These are phyloP conservation scores for Orycteropus afer DNA, from an alignment of 2,113 vertebrate species.

Conservation along the genomic window DNA sequence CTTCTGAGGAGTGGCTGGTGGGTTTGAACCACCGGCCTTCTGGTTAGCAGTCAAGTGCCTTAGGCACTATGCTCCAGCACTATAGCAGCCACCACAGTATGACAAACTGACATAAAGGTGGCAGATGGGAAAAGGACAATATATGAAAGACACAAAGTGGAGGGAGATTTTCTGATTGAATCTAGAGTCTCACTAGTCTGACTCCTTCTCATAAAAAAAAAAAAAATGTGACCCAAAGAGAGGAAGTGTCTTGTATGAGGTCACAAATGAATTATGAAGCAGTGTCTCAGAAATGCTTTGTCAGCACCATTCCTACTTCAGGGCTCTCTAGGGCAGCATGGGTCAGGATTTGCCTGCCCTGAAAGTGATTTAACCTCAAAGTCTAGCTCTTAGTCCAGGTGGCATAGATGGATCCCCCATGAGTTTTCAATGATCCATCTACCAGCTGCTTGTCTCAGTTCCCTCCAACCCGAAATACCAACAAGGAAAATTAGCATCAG, in stretches of 20 bases:
- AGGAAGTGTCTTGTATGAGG: conserved; percentile 43
- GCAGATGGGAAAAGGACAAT: background rate
- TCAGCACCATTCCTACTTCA: background rate
- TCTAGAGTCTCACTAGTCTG: background rate
- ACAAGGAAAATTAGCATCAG: background rate
- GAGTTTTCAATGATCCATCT: conserved; percentile 8
- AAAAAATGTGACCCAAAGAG: conserved; percentile 45
- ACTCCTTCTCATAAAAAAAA: background rate
- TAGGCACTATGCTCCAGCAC: too few relatives aligned
- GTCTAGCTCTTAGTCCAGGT: background rate
- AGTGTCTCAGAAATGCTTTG: conserved; percentile 39
- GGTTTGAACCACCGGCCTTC: too few relatives aligned
- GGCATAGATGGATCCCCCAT: background rate
- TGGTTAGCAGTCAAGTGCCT: too few relatives aligned
- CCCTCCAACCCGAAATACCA: background rate
- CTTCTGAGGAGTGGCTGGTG: too few relatives aligned
- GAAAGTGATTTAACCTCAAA: conserved; percentile 57
- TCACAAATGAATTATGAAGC: conserved; percentile 58
- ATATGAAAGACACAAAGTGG: conserved; percentile 16
- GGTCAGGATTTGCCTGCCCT: conserved; percentile 37
- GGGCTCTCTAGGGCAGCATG: conserved; percentile 6
- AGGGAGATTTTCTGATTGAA: background rate
- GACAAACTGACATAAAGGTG: too few relatives aligned
- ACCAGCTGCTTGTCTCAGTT: background rate
- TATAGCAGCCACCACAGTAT: too few relatives aligned